Evolutionary conservation across 2,888 invertebrate species (phyloP), one percentile per base, ranked within the genome.

Genomic region (Loripinus fragilis): DNA sequence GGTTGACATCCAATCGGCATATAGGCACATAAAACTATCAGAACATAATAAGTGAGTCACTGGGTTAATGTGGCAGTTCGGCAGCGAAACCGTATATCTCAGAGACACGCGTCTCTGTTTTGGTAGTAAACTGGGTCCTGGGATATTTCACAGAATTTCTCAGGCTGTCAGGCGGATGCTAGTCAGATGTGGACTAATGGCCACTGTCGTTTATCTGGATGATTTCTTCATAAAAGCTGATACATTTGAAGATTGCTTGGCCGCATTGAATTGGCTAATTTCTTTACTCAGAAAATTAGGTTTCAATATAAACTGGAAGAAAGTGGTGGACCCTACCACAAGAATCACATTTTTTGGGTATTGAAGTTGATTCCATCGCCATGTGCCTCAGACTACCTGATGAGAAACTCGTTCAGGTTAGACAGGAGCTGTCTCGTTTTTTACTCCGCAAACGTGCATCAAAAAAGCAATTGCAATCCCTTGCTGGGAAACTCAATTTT

Each of bases 81-180:
- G 25, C 25, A 23, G n/a, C 7, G 3, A 52, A 3, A 52, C 52
- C 2, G 52, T 52, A 2, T 52, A 52, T 23, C 52, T 23, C 15
- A 12, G n/a, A 30, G 68, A 68, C 25, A 74, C 68, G 12, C 67
- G 68, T 33, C 65, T 77, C 17, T 73, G 68, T 23, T 52, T 52
- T 23, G 52, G 52, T 10, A 20, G 20, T 7, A 52, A 25, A 15
- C 25, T 52, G 3, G 23, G 25, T 2, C 52, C 52, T 52, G 23
- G 52, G 2, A 52, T 52, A 25, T 52, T 52, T n/a, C 52, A 52
- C 10, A 23, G 52, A 2, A 23, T 52, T 25, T 20, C 52, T 23
- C 52, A 52, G n/a, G 52, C 52, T 25, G 52, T 52, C 5, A 52
- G 25, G 25, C 52, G 52, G 5, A 52, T 52, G 52, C 52, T 52